Evolutionary conservation across 37 sponge, comb jelly and placozoan genomes (phyloP), one percentile per base, ranked within the genome.

Genomic region (Halichondria panicea): DNA sequence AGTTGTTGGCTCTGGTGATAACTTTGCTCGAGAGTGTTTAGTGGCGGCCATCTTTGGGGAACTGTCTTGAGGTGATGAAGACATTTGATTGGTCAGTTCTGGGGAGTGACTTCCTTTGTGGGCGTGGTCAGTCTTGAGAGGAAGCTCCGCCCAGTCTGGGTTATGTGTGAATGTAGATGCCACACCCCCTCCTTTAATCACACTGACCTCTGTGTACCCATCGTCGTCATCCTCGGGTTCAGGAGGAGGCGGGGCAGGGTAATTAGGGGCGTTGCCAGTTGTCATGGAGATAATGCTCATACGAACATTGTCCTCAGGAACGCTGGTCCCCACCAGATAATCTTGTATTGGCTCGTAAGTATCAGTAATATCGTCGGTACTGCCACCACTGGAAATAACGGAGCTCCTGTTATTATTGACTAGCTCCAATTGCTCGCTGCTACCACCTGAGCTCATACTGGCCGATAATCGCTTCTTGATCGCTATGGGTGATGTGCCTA

Each of bases 1-100:
- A 1, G 76, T 40, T 19, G 38, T 57, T 13, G 73, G 73, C 42
- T 72, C 73, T 6, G 59, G 58, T n/a, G 73, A 58, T 22, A 72
- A n/a, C 0, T 57, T 2, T 22, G 19, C 38, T 11, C 55, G 31
- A 2, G 5, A 33, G 35, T 52, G 12, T 41, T 40, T 40, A 39
- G 3, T 41, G n/a, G 2, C 6, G 5, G 25, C 68, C 3, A 63
- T 30, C 36, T 42, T 27, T 33, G 2, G 4, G 33, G 63, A 31
- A 4, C 4, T 3, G 36, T 30, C 63, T 58, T 24, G 60, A n/a
- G 60, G 25, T 7, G 60, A 58, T 7, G 60, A 58, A 6, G 25
- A 58, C 19, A 22, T 9, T 59, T 18, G n/a, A 59, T 59, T 59
- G 15, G 7, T 8, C 61, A 30, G n/a, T n/a, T n/a, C n/a, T n/a